A percentile compares a stretch with the other conserved stretches of the same genome.
Evolutionary conservation across 1,140 invertebrate genomes (phyloP).

Genomic region (Cheumatopsyche charites): DNA sequence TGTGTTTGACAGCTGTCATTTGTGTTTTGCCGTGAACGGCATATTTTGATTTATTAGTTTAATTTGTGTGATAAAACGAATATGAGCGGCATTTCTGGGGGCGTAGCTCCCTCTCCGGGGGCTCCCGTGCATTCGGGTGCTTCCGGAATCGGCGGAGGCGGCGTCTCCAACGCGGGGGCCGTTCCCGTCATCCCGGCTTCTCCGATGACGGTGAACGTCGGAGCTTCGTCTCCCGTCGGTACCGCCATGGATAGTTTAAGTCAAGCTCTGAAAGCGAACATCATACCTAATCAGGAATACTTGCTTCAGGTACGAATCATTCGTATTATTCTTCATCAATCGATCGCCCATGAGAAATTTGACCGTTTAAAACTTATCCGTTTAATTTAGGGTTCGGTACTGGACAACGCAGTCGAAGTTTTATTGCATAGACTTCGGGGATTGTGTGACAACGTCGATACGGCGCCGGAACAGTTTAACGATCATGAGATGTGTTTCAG

Average conservation of each 20-base stretch:
- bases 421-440: conserved; percentile 88
- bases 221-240: conserved; percentile 59
- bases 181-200: not conserved
- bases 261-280: conserved; percentile 79
- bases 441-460: conserved; percentile 92
- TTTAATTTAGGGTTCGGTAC: conserved; percentile 74
- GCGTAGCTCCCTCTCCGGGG: too few relatives aligned
- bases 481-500: conserved; percentile 89
- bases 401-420: conserved; percentile 92
- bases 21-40: too few relatives aligned
- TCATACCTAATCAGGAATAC: conserved; percentile 90
- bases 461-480: conserved; percentile 87
- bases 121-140: not conserved
- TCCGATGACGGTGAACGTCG: not conserved
- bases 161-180: not conserved
- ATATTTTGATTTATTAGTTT: too few relatives aligned
- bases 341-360: too few relatives aligned
- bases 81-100: too few relatives aligned
- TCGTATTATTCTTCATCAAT: too few relatives aligned
- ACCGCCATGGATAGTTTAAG: conserved; percentile 79
- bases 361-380: too few relatives aligned
- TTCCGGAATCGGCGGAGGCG: not conserved
- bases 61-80: too few relatives aligned
- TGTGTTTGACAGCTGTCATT: too few relatives aligned
- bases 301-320: conserved; percentile 72